These are phyloP conservation scores for Megaceryle torquata DNA, from an alignment of 2,113 vertebrate genomes.

Conservation along the genomic window DNA sequence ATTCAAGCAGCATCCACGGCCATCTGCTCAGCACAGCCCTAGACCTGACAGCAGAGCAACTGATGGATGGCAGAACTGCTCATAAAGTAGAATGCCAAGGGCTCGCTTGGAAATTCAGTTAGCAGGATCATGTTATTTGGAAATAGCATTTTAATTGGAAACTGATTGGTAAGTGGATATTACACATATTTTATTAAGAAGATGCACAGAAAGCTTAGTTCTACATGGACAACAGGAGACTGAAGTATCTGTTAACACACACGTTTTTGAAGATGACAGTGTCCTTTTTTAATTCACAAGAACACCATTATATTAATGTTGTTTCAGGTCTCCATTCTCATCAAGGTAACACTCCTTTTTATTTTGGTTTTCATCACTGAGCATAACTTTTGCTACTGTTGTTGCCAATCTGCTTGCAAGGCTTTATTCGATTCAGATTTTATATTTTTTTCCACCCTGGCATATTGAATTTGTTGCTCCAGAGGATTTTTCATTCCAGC, in stretches of 20 bases:
- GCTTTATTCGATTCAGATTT: not conserved
- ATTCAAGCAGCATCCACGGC: not conserved
- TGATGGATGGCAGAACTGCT: not conserved
- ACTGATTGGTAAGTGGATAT: conserved; percentile 3
- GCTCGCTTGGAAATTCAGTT: not conserved
- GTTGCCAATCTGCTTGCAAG: not conserved
- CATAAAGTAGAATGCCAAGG: not conserved
- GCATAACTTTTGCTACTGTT: not conserved
- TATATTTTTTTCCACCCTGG: not conserved
- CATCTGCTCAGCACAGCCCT: not conserved
- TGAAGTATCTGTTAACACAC: not conserved
- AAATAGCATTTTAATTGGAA: conserved; percentile 36
- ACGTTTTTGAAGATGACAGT: not conserved
- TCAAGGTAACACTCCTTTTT: not conserved
- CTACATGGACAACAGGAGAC: not conserved
- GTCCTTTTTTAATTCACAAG: not conserved
- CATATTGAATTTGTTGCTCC: conserved; percentile 46
- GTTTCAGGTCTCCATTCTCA: not conserved
- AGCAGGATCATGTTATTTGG: not conserved
- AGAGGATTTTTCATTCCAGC: conserved; percentile 34
- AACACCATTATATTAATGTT: not conserved
- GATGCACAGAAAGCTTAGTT: not conserved
- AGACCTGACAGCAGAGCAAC: not conserved
- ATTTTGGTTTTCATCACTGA: not conserved
- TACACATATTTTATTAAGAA: not conserved